Percentiles rank a stretch among this genome's conserved stretches.
These are phyloP conservation scores for Balaenoptera acutorostrata DNA, from an alignment of 2,113 vertebrate genomes.

Conservation along the genomic window DNA sequence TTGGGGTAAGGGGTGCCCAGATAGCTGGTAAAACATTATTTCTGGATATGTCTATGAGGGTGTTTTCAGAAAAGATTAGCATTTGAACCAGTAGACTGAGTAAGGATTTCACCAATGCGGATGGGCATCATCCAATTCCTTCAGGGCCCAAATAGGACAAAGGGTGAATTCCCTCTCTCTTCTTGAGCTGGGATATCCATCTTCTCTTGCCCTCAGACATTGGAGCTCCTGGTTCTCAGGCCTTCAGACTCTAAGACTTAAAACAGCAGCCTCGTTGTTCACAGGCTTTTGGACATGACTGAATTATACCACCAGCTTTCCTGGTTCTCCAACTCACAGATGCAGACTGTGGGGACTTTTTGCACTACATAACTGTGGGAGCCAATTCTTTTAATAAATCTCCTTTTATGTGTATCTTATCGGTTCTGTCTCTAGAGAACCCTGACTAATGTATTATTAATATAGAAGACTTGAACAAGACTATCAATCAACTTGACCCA, in stretches of 20 bases:
- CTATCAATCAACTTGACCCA: background rate
- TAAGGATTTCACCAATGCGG: background rate
- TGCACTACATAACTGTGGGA: background rate
- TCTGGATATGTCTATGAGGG: background rate
- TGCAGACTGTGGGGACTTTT: background rate
- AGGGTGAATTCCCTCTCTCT: background rate
- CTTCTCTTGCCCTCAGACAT: background rate
- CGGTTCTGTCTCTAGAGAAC: background rate
- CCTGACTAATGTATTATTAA: background rate
- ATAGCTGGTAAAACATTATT: background rate
- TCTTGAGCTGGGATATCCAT: background rate
- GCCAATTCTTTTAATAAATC: background rate
- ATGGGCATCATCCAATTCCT: background rate
- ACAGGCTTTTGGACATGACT: background rate
- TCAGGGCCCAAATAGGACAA: background rate
- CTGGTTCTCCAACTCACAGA: background rate
- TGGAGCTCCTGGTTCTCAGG: background rate
- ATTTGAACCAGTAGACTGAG: background rate
- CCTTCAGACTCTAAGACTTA: background rate
- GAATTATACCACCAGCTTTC: background rate
- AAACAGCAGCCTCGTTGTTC: background rate
- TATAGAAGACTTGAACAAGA: background rate
- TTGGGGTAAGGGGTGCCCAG: too few relatives aligned
- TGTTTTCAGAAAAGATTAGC: background rate
- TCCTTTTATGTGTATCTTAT: background rate